Evolutionary conservation across 2,113 vertebrate genomes (phyloP).

Genomic region (Caloenas nicobarica): DNA sequence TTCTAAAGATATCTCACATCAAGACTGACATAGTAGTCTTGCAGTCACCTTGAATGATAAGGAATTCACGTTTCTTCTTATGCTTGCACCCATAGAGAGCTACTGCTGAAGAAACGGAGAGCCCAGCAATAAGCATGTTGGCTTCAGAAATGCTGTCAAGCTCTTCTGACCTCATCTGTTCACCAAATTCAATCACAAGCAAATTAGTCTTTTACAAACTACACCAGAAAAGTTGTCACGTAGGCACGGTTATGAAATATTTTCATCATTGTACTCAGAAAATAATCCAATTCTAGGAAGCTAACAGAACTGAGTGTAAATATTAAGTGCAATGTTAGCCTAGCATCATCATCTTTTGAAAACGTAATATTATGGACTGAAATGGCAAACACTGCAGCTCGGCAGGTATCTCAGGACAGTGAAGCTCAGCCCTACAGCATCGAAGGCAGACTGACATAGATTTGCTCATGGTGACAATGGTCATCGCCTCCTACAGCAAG

Average conservation of each 20-base stretch:
- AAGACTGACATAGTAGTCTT: background rate
- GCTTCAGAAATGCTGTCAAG: background rate
- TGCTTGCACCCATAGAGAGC: background rate
- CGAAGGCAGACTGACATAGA: background rate
- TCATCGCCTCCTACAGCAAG: background rate
- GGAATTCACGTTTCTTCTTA: background rate
- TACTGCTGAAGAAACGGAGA: background rate
- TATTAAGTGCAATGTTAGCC: background rate
- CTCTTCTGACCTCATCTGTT: background rate
- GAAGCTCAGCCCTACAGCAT: background rate
- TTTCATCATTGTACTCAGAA: background rate
- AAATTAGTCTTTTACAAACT: background rate
- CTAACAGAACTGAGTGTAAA: background rate
- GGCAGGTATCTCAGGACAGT: fast-evolving
- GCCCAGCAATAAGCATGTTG: background rate
- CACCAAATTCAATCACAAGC: background rate
- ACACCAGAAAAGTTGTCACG: background rate
- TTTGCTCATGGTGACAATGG: background rate
- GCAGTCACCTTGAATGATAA: background rate
- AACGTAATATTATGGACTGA: background rate
- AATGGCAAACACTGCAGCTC: background rate
- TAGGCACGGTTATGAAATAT: background rate
- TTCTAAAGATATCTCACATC: background rate
- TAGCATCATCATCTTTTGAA: background rate
- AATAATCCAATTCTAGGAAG: background rate